Percentiles rank a stretch among this genome's conserved stretches.
Evolutionary conservation across 2,797 vertebrate species (phyloP).

Genomic region (Oreochromis grahami): DNA sequence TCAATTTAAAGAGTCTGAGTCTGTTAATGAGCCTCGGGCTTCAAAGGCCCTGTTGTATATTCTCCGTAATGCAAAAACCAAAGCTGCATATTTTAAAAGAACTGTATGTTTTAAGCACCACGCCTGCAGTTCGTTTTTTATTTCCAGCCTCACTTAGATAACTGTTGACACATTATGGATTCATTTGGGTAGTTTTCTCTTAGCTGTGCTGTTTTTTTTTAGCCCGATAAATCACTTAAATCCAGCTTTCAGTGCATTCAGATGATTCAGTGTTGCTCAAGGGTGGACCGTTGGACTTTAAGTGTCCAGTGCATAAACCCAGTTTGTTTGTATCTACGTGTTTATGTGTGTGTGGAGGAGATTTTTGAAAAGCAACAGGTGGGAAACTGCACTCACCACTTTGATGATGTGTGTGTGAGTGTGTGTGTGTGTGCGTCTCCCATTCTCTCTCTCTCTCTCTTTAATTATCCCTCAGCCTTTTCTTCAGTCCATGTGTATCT

Average conservation of each 20-base stretch:
- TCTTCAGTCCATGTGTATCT: constrained; percentile 44
- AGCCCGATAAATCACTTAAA: neutral
- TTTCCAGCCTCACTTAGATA: neutral
- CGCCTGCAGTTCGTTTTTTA: neutral
- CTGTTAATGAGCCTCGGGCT: neutral
- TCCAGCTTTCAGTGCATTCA: neutral
- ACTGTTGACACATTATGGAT: neutral
- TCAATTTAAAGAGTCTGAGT: neutral
- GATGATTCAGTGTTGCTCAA: neutral
- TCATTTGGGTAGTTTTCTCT: neutral
- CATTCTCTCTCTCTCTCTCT: constrained; percentile 9
- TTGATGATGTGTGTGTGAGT: constrained; percentile 31
- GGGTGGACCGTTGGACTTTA: neutral
- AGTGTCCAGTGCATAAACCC: neutral
- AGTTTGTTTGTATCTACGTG: neutral
- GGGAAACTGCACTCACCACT: constrained; percentile 45
- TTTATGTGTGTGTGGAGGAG: neutral
- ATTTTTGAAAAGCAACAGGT: constrained; percentile 50
- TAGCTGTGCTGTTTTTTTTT: neutral
- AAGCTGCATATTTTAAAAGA: neutral
- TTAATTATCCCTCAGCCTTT: constrained; percentile 60
- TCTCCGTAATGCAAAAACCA: neutral
- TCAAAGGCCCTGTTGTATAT: neutral
- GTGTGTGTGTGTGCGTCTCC: rapidly evolving
- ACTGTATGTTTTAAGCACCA: neutral